Conservation (phyloP, 2,797 vertebrate species). For the Mormyrops boulengeri region DNA sequence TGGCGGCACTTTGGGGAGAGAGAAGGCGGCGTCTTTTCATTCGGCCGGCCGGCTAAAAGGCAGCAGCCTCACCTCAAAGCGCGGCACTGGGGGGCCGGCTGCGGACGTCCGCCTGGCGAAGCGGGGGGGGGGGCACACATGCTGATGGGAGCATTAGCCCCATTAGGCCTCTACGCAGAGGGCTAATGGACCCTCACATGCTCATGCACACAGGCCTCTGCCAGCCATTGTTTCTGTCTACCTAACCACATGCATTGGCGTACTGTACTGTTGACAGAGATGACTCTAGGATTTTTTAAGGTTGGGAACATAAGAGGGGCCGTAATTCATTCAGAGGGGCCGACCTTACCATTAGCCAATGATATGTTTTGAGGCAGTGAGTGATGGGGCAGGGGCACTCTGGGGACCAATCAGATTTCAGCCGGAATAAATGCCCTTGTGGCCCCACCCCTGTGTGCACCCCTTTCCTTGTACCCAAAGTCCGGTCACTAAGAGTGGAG, state of each 20-base stretch:
- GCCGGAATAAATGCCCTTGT: background rate
- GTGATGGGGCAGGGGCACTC: background rate
- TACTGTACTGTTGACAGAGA: background rate
- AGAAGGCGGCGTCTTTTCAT: background rate
- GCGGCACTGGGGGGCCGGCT: slow-evolving; percentile 8
- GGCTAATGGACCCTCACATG: slow-evolving; percentile 20
- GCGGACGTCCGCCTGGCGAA: background rate
- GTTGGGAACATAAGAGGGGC: background rate
- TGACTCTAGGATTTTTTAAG: background rate
- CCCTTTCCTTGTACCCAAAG: background rate
- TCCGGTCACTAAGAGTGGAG: background rate
- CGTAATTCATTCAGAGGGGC: background rate
- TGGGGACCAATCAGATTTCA: background rate
- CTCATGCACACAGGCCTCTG: background rate
- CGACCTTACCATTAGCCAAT: background rate
- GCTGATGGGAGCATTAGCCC: slow-evolving; percentile 23
- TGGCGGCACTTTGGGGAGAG: slow-evolving; percentile 1
- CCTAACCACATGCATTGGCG: background rate
- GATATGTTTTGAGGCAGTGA: background rate
- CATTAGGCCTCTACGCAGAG: slow-evolving; percentile 16
- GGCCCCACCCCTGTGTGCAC: background rate
- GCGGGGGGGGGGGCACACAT: slow-evolving; percentile 21
- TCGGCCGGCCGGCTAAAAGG: slow-evolving; percentile 4
- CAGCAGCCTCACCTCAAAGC: slow-evolving; percentile 9
- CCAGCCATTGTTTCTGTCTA: background rate